Percentiles rank a stretch among this genome's conserved stretches.
Conservation (phyloP, 2,113 vertebrate species). For the Gobiocypris rarus region DNA sequence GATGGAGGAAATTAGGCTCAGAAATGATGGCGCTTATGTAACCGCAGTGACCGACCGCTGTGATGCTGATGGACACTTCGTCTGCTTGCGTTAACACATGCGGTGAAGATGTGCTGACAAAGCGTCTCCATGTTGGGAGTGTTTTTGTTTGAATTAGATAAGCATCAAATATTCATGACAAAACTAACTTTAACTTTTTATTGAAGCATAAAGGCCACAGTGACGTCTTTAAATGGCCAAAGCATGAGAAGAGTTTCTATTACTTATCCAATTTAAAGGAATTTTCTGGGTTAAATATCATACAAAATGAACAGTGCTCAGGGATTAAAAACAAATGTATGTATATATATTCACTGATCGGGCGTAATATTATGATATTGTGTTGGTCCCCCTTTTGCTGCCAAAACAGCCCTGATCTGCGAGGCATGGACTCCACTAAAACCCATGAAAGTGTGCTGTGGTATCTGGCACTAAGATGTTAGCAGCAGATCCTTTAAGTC, state of each 20-base stretch:
- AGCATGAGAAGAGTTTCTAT: neutral
- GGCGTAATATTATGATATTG: too few relatives aligned
- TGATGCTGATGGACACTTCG: conserved; percentile 13
- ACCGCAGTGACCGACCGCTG: neutral
- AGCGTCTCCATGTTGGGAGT: neutral
- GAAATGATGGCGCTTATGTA: conserved; percentile 1
- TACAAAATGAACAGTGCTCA: too few relatives aligned
- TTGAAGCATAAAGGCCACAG: neutral
- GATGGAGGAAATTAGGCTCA: neutral
- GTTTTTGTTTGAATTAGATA: neutral
- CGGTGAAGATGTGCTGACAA: neutral
- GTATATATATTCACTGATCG: too few relatives aligned
- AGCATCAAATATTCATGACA: neutral
- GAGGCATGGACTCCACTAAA: too few relatives aligned
- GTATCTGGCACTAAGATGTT: too few relatives aligned
- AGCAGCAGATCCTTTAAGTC: too few relatives aligned
- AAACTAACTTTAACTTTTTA: neutral
- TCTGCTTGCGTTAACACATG: neutral
- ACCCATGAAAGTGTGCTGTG: too few relatives aligned
- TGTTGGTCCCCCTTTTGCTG: too few relatives aligned
- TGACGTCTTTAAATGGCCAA: neutral
- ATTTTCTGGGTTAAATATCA: neutral
- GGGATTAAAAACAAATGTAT: too few relatives aligned
- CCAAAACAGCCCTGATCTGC: too few relatives aligned
- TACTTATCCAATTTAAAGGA: neutral